Conservation (phyloP, 2,888 invertebrate genomes). For the Mesorhabditis belari region DNA sequence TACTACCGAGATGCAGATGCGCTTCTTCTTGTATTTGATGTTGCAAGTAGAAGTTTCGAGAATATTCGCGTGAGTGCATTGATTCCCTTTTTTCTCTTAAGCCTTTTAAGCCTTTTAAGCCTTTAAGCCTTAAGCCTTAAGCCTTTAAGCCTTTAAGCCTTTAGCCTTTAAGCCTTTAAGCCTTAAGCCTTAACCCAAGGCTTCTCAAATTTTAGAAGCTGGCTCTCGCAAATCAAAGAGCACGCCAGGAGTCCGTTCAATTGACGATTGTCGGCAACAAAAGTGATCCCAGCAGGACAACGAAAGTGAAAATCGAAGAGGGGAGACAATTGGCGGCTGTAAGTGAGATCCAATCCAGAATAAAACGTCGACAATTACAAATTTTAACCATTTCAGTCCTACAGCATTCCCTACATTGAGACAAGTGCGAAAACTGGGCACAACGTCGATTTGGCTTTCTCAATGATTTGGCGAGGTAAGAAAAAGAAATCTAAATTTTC, state of each 20-base stretch:
- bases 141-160: too few species aligned
- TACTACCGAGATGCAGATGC: conserved; percentile 92
- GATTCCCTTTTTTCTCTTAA: not conserved
- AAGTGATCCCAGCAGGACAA: conserved; percentile 67
- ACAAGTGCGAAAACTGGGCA: conserved; percentile 93
- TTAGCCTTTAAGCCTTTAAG: too few species aligned
- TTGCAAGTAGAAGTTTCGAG: conserved; percentile 91
- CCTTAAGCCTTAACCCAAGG: too few species aligned
- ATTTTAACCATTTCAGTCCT: conserved; percentile 60
- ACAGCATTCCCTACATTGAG: conserved; percentile 90
- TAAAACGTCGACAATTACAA: not conserved
- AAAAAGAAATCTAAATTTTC: not conserved
- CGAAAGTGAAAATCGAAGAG: conserved; percentile 66
- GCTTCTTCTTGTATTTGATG: conserved; percentile 83
- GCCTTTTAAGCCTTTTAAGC: too few species aligned
- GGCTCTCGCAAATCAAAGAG: conserved; percentile 49
- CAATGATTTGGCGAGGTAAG: conserved; percentile 69
- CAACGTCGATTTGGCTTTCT: conserved; percentile 89
- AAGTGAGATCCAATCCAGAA: conserved; percentile 9
- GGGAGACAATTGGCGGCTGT: conserved; percentile 79
- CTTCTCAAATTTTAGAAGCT: conserved; percentile 49
- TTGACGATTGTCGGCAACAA: conserved; percentile 70
- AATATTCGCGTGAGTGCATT: conserved; percentile 68
- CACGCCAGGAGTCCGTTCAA: conserved; percentile 47
- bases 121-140: too few species aligned